Evolutionary conservation across 2,797 vertebrate genomes (phyloP), one percentile per base, ranked within the genome.

Genomic region (Acrossocheilus fasciatus): DNA sequence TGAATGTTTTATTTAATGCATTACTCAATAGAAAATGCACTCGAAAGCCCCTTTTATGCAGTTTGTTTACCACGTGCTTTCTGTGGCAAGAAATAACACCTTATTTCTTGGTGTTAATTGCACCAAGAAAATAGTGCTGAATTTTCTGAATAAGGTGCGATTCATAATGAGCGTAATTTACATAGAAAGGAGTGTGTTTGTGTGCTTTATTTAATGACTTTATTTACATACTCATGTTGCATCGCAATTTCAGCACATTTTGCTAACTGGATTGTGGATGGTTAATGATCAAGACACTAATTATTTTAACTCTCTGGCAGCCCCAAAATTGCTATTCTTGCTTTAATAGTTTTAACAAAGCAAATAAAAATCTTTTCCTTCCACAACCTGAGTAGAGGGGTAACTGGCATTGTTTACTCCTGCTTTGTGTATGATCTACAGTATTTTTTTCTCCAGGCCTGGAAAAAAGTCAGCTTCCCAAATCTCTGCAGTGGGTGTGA

Each of bases 151-250:
- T 81, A 15, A 47, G 59, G 17, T 66, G 20, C 14, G 6, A 39
- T 59, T 78, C 39, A 59, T 78, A 59, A 78, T 59, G 7, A 59
- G 62, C 10, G 18, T 36, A 69, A 68, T 81, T 68, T 81, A 20
- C 79, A 81, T 81, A 34, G 18, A 81, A 36, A 34, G 9, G 78
- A 80, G 62, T 23, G 2, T 81, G 30, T 52, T 50, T 81, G 30
- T 45, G 43, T 62, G 23, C 26, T 50, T 81, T 45, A 36, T 81
- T 81, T 81, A 81, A 69, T 69, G 1, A 50, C 43, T 81, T 81
- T 69, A 81, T 81, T 69, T 81, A 68, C 79, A 81, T 81, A 68
- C 62, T 69, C 59, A 10, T 8, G 11, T 15, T 50, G 43, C 26
- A 36, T 11, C 2, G 30, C 79, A 30, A 81, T 50, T 69, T 80